phyloP scores from a whole-genome alignment of 2,888 invertebrate genomes.

The Marasmarcha lunaedactyla region DNA sequence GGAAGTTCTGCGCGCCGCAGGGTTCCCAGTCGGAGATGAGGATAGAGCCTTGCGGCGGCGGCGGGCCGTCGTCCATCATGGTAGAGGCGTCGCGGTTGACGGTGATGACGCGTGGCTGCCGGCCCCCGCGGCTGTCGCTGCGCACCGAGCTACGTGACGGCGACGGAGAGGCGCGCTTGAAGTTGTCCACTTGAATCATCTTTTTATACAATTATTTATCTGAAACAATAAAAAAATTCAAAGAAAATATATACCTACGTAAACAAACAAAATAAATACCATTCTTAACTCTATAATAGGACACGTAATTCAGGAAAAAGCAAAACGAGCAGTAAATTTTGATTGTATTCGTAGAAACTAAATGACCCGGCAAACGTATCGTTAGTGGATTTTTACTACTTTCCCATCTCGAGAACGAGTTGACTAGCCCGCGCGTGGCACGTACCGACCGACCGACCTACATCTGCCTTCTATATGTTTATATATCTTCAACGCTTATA shows the following conservation, averaged over 20 bases:
- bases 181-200: constrained; percentile 59
- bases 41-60: constrained; percentile 16
- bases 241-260: background rate
- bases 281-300: too few relatives aligned
- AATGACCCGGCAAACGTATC: constrained; percentile 16
- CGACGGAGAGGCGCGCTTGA: constrained; percentile 59
- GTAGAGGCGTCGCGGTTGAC: constrained; percentile 64
- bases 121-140: constrained; percentile 50
- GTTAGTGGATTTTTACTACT: constrained; percentile 10
- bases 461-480: too few relatives aligned
- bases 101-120: constrained; percentile 60
- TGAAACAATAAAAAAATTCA: background rate
- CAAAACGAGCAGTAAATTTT: constrained; percentile 20
- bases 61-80: constrained; percentile 51
- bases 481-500: too few relatives aligned
- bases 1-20: constrained; percentile 39
- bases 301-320: too few relatives aligned
- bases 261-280: too few relatives aligned
- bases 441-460: too few relatives aligned
- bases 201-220: constrained; percentile 11
- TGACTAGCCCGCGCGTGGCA: too few relatives aligned
- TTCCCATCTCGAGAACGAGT: background rate
- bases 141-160: constrained; percentile 58
- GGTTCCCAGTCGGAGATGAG: constrained; percentile 35
- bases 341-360: constrained; percentile 18